phyloP scores from a whole-genome alignment of 2,888 invertebrate species.

The Machimus atricapillus region DNA sequence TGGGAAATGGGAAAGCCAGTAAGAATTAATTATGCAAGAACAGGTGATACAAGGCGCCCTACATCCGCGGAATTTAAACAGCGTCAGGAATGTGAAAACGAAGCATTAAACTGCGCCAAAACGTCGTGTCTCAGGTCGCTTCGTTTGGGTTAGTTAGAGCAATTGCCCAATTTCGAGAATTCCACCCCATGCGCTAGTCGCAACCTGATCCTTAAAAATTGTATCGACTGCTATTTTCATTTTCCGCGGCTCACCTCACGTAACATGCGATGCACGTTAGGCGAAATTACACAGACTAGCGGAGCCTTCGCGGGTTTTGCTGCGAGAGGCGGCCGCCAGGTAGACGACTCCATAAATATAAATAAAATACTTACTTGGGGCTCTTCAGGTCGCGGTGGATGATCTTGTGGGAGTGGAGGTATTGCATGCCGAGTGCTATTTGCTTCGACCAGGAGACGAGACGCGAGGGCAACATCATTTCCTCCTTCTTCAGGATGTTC shows the following conservation, averaged over 20 bases:
- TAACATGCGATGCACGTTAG: not conserved
- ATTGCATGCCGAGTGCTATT: constrained; percentile 96
- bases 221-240: not conserved
- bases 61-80: not conserved
- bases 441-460: constrained; percentile 94
- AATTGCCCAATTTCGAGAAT: not conserved
- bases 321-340: not conserved
- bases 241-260: not conserved
- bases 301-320: not conserved
- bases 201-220: constrained; percentile 33
- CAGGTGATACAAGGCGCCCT: not conserved
- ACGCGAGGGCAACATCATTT: constrained; percentile 83
- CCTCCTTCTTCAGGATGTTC: constrained; percentile 84
- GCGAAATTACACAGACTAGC: not conserved
- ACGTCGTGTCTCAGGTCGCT: not conserved
- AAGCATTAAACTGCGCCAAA: constrained; percentile 1
- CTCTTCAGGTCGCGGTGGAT: constrained; percentile 99
- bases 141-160: not conserved
- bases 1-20: not conserved
- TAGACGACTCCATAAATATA: constrained; percentile 11
- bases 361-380: constrained; percentile 84
- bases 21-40: not conserved
- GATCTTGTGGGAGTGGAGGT: constrained; percentile 94
- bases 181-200: not conserved
- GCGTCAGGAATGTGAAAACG: constrained; percentile 14